Conservation (phyloP, 1,140 invertebrate genomes). For the Drosophila tristis region DNA sequence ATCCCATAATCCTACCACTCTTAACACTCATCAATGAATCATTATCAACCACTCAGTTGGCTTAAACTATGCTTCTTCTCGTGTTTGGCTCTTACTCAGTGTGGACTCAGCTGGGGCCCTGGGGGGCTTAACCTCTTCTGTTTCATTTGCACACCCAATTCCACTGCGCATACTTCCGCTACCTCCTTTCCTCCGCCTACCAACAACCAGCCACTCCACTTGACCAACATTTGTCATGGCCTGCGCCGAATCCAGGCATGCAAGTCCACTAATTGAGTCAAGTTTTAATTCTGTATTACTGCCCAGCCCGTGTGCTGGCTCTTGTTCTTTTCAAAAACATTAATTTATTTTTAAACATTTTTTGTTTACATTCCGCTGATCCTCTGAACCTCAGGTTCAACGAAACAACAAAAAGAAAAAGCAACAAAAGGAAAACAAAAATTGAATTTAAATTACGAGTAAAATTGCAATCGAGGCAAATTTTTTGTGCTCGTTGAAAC, state of each 20-base stretch:
- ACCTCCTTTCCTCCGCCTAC: background rate
- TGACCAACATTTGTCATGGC: constrained; percentile 67
- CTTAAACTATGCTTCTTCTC: constrained; percentile 9
- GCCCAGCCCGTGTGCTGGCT: constrained; percentile 7
- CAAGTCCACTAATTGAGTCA: constrained; percentile 51
- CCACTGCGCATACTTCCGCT: no score
- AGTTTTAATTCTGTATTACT: constrained; percentile 44
- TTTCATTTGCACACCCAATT: constrained; percentile 8
- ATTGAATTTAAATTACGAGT: constrained; percentile 45
- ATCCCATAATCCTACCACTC: no score
- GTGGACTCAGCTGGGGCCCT: constrained; percentile 27
- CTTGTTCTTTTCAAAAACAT: constrained; percentile 15
- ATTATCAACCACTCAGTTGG: constrained; percentile 5
- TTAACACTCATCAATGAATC: constrained; percentile 20
- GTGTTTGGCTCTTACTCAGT: constrained; percentile 31
- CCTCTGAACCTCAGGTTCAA: constrained; percentile 10
- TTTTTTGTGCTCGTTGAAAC: constrained; percentile 42
- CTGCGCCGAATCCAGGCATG: constrained; percentile 33
- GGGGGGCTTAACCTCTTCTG: constrained; percentile 30
- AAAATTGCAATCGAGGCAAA: constrained; percentile 66
- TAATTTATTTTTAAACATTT: constrained; percentile 57
- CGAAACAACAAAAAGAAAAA: constrained; percentile 5
- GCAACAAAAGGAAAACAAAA: constrained; percentile 13
- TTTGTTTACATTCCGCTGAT: constrained; percentile 59
- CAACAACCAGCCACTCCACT: constrained; percentile 15